phyloP scores from a whole-genome alignment of 1,140 invertebrate species.

The Muscidifurax raptorellus region DNA sequence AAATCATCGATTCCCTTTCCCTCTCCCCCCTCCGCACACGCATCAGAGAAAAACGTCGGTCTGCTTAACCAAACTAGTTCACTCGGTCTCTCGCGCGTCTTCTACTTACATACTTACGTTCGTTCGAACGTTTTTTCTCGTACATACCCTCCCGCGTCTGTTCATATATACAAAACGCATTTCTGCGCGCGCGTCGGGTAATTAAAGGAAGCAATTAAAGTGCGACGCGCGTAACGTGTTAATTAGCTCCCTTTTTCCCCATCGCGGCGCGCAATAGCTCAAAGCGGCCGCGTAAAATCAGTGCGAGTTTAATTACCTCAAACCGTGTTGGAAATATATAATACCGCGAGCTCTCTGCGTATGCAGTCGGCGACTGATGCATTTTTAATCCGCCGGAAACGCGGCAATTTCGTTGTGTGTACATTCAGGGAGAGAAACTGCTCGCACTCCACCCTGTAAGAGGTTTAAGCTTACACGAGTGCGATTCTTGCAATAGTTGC shows the following conservation, averaged over 20 bases:
- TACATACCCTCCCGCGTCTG: neutral
- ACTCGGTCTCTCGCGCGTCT: too few species aligned
- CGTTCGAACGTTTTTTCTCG: neutral
- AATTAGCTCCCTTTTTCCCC: neutral
- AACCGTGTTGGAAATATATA: too few species aligned
- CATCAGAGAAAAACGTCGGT: neutral
- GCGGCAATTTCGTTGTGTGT: too few species aligned
- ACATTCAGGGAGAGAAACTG: too few species aligned
- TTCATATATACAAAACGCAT: neutral
- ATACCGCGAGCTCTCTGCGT: too few species aligned
- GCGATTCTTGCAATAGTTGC: neutral
- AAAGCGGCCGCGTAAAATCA: neutral
- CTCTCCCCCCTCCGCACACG: neutral
- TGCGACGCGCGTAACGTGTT: constrained; percentile 13
- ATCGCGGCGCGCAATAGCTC: neutral
- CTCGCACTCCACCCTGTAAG: too few species aligned
- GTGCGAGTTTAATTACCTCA: constrained; percentile 8
- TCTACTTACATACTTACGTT: too few species aligned
- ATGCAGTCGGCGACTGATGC: neutral
- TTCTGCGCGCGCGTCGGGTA: neutral
- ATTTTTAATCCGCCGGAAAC: constrained; percentile 11
- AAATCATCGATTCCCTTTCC: neutral
- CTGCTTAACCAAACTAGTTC: too few species aligned
- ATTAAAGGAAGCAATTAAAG: constrained; percentile 23
- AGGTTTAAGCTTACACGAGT: neutral